Evolutionary conservation across 2,113 vertebrate species (phyloP).

Genomic region (Hemibagrus wyckioides): DNA sequence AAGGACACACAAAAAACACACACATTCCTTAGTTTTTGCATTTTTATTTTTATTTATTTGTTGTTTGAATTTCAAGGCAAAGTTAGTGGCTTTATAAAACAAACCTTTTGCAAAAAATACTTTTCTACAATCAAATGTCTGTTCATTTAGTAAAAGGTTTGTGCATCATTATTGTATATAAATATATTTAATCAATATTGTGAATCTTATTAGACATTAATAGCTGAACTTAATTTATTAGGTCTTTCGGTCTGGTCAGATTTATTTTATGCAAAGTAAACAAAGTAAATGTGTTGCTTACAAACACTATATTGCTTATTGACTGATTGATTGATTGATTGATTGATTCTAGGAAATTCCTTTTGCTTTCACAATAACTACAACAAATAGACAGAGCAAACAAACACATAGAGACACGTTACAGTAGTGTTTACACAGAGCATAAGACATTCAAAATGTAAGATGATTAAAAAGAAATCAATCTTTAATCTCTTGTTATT

Average conservation of each 20-base stretch:
- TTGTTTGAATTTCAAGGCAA: background rate
- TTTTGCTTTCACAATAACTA: background rate
- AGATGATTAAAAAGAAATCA: background rate
- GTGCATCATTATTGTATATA: background rate
- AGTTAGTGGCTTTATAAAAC: background rate
- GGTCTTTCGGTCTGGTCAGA: background rate
- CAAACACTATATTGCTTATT: background rate
- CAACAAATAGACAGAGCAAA: background rate
- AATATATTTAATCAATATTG: background rate
- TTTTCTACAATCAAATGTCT: background rate
- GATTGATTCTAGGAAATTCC: background rate
- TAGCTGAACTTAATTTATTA: background rate
- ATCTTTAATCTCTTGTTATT: no score
- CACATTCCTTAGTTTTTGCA: background rate
- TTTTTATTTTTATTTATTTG: background rate
- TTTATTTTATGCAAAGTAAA: background rate
- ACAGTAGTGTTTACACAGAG: background rate
- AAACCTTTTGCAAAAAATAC: background rate
- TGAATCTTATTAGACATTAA: background rate
- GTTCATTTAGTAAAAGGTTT: background rate
- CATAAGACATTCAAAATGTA: background rate
- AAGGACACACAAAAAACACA: background rate
- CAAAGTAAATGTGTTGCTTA: background rate
- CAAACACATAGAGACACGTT: background rate
- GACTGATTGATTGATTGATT: background rate